Base-by-base conservation (phyloP, 2,888 invertebrate species). In the Parascotia fuliginaria region DNA sequence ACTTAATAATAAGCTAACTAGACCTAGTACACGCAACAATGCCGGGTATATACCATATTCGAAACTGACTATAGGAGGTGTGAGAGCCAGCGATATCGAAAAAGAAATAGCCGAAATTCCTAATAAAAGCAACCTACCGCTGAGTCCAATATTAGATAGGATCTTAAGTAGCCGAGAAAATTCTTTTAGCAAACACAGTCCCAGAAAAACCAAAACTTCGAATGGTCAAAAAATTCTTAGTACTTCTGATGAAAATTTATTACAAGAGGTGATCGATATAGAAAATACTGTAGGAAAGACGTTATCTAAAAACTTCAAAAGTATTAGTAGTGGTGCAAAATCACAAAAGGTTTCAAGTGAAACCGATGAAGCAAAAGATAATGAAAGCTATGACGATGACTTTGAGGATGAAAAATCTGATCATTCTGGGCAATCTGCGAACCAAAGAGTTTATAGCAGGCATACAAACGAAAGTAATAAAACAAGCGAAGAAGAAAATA, bases 41-140 rank as follows among this genome's bases (percentile, higher is more conserved):
- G 54, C 73, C 9, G 86, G 89, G 39, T 93, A 93, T 60, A 89
- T 93, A 65, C 92, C 92, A 0, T 93, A 93, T 72, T 83, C 90
- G 9, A 79, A 89, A 65, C 72, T 93, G 50, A 92, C 92, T 11
- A 57, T 92, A 57, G 92, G 92, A 13, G 92, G 92, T 38, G 87
- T 81, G 7, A 80, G 70, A 60, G 81, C 82, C 1, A 85, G 87
- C 64, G 91, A 92, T 43, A 82, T 92, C 48, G 90, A 92, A 71
- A 83, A 67, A 63, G 89, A 91, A 81, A 75, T 90, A 72, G 75
- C 77, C 9, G 62, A 83, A 55, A 65, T 87, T 13, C 76, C 85
- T 4, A 76, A 85, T 29, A 87, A 76, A 60, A 80, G 73, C 22
- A 79, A 87, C 55, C 60, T 87, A 52, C 80, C 83, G 11, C 54